Evolutionary conservation across 2,888 invertebrate genomes (phyloP), one percentile per base, ranked within the genome.

Genomic region (Mythimna pallens): DNA sequence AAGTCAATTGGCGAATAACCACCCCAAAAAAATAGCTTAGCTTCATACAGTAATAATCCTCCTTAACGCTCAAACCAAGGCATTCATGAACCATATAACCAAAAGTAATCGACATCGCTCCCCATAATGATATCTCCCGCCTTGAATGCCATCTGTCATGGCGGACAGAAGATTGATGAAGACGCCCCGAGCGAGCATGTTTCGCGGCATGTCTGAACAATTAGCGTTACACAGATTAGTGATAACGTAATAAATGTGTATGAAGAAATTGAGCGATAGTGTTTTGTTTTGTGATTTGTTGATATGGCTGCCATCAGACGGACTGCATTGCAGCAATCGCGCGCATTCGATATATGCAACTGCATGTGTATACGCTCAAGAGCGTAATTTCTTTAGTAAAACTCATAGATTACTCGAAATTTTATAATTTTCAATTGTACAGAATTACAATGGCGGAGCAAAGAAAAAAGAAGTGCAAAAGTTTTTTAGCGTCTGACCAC

Each of bases 201-300:
- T 82, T 79, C 22, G 55, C 58, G 62, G 78, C 74, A 54, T 74
- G 83, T 75, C 72, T 59, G 70, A 72, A 88, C 87, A 89, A 89
- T 89, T 87, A 88, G 82, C 81, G 83, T 78, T 84, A 67, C 54
- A 61, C 14, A 57, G 67, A 81, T 81, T 83, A 80, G 61, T 72
- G 61, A 54, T 57, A 52, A 58, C 7, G 71, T 65, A 89, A 92
- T 89, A 90, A 92, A 93, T 92, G 91, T 92, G 90, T 79, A 55
- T 70, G 58, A 86, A 75, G 86, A 87, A 91, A 93, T 93, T 92
- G 92, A 93, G 89, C 90, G 92, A 94, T 93, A 88, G 85, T 85
- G 86, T 87, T 87, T 82, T 86, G 81, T 83, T 80, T 50, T 61
- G 65, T 92, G 91, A 93, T 92, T 91, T 7, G 7, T 40, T 50